Base-by-base conservation (phyloP, 2,888 invertebrate genomes). In the Marronus borbonicus region DNA sequence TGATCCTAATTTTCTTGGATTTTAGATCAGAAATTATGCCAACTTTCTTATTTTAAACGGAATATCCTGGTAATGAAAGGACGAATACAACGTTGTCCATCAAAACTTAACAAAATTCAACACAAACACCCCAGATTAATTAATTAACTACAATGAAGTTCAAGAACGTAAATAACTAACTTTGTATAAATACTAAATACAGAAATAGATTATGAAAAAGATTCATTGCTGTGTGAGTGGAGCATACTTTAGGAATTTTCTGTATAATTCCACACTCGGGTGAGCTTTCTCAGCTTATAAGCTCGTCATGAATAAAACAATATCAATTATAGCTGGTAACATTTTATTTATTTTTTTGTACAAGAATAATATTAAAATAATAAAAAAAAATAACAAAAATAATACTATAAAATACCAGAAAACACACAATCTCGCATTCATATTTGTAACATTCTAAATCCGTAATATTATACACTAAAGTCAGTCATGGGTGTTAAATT, bases 401-500 rank as follows among this genome's bases (percentile, higher is more conserved):
- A 62, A 62, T 10, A 58, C 28, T 62, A 62, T 62, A 31, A 12
- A 62, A 62, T 55, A 31, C 17, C 0, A 20, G 20, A n/a, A 74
- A 17, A 74, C 31, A 28, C 20, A 36, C 58, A 17, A 4, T 60
- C 28, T 39, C 8, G 24, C 58, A 58, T 36, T 55, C 58, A 74
- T 28, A 24, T 12, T 60, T 60, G 31, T 31, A 62, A 62, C 28
- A 3, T 14, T 10, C 74, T 58, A 74, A 12, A 36, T n/a, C 14
- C 36, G 14, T 55, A 24, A 12, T 72, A 58, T n/a, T 74, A 74
- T 58, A 17, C 20, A 7, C 20, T 52, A 72, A 50, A n/a, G 36
- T 78, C 77, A 78, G 77, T 78, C 77, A 64, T 74, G 52, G 44
- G 60, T 74, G 74, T 74, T 60, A 28, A 31, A 74, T 58, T 74